A percentile compares a stretch with the other conserved stretches of the same genome.
These are phyloP conservation scores for Molossus molossus DNA, from an alignment of 2,797 vertebrate genomes.

Conservation along the genomic window DNA sequence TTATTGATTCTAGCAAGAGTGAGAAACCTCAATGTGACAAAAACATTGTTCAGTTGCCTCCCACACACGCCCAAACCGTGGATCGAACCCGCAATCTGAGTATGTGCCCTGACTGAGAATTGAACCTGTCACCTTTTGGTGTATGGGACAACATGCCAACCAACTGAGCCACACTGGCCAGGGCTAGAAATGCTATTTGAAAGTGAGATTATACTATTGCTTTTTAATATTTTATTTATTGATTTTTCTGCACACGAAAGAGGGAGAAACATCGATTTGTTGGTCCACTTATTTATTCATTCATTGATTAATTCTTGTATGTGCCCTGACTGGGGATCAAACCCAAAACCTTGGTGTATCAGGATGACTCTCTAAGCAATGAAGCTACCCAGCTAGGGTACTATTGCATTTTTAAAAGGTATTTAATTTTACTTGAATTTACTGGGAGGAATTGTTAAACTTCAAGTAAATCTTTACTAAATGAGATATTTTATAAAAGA, in stretches of 20 bases:
- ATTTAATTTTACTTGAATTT: slow-evolving; percentile 61
- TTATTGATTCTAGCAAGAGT: no score
- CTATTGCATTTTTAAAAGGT: slow-evolving; percentile 9
- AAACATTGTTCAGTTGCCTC: no score
- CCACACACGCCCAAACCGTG: no score
- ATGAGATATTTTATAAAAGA: slow-evolving; percentile 40
- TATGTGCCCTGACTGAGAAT: no score
- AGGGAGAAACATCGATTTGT: neutral
- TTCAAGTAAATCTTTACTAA: slow-evolving; percentile 43
- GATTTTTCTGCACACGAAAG: neutral
- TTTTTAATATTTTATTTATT: neutral
- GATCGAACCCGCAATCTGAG: no score
- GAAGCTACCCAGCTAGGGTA: neutral
- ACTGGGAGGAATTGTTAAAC: slow-evolving; percentile 58
- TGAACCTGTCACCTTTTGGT: no score
- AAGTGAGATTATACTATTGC: slow-evolving; percentile 19
- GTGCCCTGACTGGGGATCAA: neutral
- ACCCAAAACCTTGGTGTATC: neutral
- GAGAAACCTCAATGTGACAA: no score
- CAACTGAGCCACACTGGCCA: no score
- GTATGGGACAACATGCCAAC: no score
- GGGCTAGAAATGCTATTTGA: neutral
- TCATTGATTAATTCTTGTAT: neutral
- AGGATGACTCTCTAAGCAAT: neutral
- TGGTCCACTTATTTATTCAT: neutral